Percentiles rank a stretch among this genome's conserved stretches.
phyloP scores from a whole-genome alignment of 2,888 invertebrate genomes.

The Dendrolimus pini region DNA sequence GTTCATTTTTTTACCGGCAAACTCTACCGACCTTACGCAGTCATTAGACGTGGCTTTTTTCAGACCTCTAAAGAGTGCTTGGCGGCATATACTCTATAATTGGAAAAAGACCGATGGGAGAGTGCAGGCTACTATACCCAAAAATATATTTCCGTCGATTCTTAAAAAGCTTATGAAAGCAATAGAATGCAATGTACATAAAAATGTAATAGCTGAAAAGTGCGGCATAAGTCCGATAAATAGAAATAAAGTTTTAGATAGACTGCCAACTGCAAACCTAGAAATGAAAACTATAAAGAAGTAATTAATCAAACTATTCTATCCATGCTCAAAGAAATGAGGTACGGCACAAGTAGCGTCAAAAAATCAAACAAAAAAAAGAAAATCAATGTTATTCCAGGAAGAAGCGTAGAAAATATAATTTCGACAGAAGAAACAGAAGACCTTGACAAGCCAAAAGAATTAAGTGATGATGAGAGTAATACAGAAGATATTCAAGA shows the following conservation, averaged over 20 bases:
- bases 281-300: conserved; percentile 4
- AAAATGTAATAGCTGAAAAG: conserved; percentile 2
- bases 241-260: conserved; percentile 4
- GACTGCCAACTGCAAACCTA: background rate
- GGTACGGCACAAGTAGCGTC: conserved; percentile 3
- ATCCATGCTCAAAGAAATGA: conserved; percentile 7
- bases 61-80: background rate
- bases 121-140: background rate
- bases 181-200: conserved; percentile 5
- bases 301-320: conserved; percentile 4
- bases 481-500: background rate
- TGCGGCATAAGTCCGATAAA: conserved; percentile 1
- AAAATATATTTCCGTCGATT: background rate
- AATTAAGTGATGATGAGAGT: background rate
- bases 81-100: background rate
- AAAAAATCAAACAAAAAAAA: conserved; percentile 5
- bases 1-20: background rate
- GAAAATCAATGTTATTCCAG: conserved; percentile 7
- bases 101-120: background rate
- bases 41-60: background rate
- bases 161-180: no score
- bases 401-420: conserved; percentile 9
- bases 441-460: background rate
- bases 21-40: conserved; percentile 2
- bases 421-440: no score